Percentiles rank a stretch among this genome's conserved stretches.
phyloP scores from a whole-genome alignment of 1,140 invertebrate species.

The Chironomus tepperi region DNA sequence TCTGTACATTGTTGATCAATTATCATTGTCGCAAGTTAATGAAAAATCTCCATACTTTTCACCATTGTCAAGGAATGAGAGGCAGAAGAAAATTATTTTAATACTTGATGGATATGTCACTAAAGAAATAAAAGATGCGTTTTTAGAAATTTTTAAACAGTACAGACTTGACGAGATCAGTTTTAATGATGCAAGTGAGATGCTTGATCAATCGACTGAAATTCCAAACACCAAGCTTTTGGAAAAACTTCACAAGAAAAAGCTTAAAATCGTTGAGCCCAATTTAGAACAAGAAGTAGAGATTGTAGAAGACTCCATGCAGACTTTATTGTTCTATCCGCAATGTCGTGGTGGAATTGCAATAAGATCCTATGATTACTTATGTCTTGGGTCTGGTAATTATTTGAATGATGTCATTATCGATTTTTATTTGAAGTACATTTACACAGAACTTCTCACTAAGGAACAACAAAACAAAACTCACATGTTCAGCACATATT shows the following conservation, averaged over 20 bases:
- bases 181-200: conserved; percentile 67
- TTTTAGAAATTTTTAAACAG: conserved; percentile 56
- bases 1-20: conserved; percentile 52
- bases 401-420: conserved; percentile 97
- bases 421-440: conserved; percentile 92
- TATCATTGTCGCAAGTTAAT: conserved; percentile 55
- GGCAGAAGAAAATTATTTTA: conserved; percentile 65
- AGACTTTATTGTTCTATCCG: conserved; percentile 56
- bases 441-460: conserved; percentile 63
- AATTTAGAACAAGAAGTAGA: too few species aligned
- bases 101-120: conserved; percentile 59
- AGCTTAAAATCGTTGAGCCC: conserved; percentile 36
- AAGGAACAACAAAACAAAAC: conserved; percentile 66
- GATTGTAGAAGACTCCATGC: too few species aligned
- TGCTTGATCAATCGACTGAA: conserved; percentile 54
- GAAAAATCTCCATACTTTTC: conserved; percentile 50
- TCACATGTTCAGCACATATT: conserved; percentile 94
- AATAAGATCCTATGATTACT: conserved; percentile 86
- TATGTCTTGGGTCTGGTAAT: conserved; percentile 81
- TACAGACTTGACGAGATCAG: conserved; percentile 58
- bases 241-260: conserved; percentile 17
- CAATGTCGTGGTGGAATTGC: conserved; percentile 71
- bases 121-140: conserved; percentile 52
- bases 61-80: conserved; percentile 50
- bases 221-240: too few species aligned